Evolutionary conservation across 2,797 vertebrate genomes (phyloP), one percentile per base, ranked within the genome.

Genomic region (Rhinogobio ventralis): DNA sequence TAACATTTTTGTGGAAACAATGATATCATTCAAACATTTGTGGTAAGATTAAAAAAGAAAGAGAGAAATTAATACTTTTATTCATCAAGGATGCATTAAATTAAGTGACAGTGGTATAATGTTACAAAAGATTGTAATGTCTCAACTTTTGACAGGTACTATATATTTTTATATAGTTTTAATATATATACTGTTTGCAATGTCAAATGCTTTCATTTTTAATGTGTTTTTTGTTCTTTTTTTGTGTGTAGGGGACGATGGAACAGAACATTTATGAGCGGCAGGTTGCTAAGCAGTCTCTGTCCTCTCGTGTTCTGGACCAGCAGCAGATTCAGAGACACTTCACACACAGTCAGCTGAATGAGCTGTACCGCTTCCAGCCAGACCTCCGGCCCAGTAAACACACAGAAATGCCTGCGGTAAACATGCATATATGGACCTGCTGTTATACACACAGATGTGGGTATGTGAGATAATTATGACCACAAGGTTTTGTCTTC

Each of bases 191-290:
- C 7, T 42, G 20, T 53, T 7, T 80, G 11, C 13, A 14, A 39
- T 8, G 2, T 39, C 49, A 4, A 23, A 39, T 49, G 49, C 15
- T 33, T 2, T 6, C 7, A 30, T 33, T 55, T 42, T 68, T 36
- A 17, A n/a, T 66, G 25, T 23, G 1, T 23, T 53, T 30, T 30
- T 7, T 33, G 25, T 49, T 28, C 2, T 64, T 11, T 1, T 42
- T n/a, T 3, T 11, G 17, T 53, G 36, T 39, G 1, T 91, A 99
- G 98, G 98, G 98, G 86, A 99, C 98, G 25, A 99, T 99, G 98
- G 98, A 99, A 93, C 98, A 99, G 90, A 99, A 99, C 93, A 99
- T 99, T 93, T 99, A 99, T 9, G 98, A 99, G 81, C 96, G 98
- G 0, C 98, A 99, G 93, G 97, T 99, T 78, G 96, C 98, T 2